A percentile compares a stretch with the other conserved stretches of the same genome.
phyloP scores from a whole-genome alignment of 1,140 invertebrate genomes.

The Cepaea nemoralis region DNA sequence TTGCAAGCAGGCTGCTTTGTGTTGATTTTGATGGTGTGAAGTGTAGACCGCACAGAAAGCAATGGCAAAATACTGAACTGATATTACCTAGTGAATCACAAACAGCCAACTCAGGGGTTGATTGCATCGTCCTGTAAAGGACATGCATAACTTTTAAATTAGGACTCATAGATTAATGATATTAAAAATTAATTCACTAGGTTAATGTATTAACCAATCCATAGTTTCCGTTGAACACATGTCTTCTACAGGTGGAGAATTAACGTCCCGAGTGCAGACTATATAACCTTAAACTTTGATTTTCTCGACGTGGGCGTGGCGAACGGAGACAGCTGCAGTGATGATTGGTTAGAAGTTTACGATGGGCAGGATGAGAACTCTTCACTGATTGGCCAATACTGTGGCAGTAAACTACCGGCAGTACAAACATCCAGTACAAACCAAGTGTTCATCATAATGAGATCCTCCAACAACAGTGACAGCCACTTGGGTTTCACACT shows the following conservation, averaged over 20 bases:
- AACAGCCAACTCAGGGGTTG: too few species aligned
- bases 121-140: too few species aligned
- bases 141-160: too few species aligned
- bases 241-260: conserved; percentile 27
- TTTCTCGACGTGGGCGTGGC: background rate
- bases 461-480: background rate
- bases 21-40: too few species aligned
- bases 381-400: conserved; percentile 16
- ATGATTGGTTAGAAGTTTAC: conserved; percentile 17
- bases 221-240: too few species aligned
- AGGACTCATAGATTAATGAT: too few species aligned
- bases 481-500: background rate
- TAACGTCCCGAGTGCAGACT: background rate
- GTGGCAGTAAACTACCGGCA: background rate
- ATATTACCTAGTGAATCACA: too few species aligned
- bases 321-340: background rate
- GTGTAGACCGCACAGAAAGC: too few species aligned
- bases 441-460: background rate
- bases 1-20: too few species aligned
- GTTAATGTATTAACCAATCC: too few species aligned
- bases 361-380: conserved; percentile 10
- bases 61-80: too few species aligned
- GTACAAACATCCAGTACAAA: background rate
- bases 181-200: too few species aligned
- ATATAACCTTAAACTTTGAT: background rate